phyloP scores from a whole-genome alignment of 2,113 vertebrate species.

The Brachionichthys hirsutus region DNA sequence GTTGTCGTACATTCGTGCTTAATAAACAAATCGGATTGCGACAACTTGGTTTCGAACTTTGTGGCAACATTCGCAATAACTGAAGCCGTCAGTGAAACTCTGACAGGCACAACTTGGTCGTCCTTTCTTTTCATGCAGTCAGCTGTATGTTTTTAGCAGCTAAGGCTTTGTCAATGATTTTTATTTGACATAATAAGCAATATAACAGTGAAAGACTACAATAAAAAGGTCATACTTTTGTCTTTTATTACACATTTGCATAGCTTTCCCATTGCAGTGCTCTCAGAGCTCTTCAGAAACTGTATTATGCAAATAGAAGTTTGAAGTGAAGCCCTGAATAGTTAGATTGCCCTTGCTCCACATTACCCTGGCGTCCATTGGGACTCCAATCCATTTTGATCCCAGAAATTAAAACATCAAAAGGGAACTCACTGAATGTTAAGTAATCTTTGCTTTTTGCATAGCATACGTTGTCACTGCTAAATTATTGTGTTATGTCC shows the following conservation, averaged over 20 bases:
- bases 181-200: no score
- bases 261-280: not conserved
- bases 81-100: not conserved
- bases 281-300: not conserved
- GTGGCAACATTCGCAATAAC: slow-evolving; percentile 2
- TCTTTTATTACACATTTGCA: not conserved
- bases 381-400: not conserved
- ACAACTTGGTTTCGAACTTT: not conserved
- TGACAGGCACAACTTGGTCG: no score
- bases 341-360: not conserved
- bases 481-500: not conserved
- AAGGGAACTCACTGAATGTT: not conserved
- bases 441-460: not conserved
- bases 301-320: not conserved
- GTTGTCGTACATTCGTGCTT: slow-evolving; percentile 3
- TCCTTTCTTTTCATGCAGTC: no score
- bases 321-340: not conserved
- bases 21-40: slow-evolving; percentile 17
- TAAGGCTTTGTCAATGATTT: no score
- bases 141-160: no score
- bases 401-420: not conserved
- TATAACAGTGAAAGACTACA: no score
- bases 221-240: not conserved
- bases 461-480: not conserved
- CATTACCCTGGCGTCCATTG: not conserved